phyloP scores from a whole-genome alignment of 2,888 invertebrate species.

The Cheilosia variabilis region DNA sequence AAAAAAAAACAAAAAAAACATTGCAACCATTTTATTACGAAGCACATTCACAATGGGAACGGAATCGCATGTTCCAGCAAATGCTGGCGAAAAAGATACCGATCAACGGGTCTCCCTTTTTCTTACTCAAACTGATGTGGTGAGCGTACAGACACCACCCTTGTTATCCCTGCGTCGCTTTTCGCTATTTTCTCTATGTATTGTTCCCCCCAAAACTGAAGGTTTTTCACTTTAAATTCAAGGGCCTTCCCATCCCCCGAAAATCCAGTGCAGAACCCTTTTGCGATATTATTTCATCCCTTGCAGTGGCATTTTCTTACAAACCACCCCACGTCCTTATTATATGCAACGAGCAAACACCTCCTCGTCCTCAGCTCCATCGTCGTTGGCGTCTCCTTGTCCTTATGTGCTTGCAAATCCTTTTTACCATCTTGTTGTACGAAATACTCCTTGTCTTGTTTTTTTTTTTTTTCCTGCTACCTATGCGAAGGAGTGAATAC shows the following conservation, averaged over 20 bases:
- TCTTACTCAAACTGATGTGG: constrained; percentile 3
- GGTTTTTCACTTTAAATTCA: constrained; percentile 47
- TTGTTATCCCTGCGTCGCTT: constrained; percentile 18
- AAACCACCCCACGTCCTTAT: constrained; percentile 40
- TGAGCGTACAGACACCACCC: constrained; percentile 67
- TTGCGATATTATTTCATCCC: constrained; percentile 57
- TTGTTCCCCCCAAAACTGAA: constrained; percentile 1
- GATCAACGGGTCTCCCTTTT: constrained; percentile 20
- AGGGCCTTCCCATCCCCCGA: constrained; percentile 20
- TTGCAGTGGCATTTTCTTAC: constrained; percentile 67
- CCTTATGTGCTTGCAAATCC: constrained; percentile 59
- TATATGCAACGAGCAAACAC: constrained; percentile 65
- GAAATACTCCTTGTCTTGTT: not conserved
- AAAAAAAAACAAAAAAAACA: constrained; percentile 4
- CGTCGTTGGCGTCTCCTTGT: constrained; percentile 22
- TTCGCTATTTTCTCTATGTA: constrained; percentile 8
- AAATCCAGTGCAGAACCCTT: constrained; percentile 26
- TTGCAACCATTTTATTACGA: constrained; percentile 35
- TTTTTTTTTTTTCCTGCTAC: constrained; percentile 24
- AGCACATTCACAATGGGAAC: constrained; percentile 42
- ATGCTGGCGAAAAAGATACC: constrained; percentile 50
- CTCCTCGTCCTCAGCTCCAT: constrained; percentile 16
- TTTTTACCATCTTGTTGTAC: constrained; percentile 34
- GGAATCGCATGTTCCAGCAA: constrained; percentile 62
- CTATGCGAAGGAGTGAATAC: constrained; percentile 5